Conservation (phyloP, 2,797 vertebrate species). For the Clarias fuscus region DNA sequence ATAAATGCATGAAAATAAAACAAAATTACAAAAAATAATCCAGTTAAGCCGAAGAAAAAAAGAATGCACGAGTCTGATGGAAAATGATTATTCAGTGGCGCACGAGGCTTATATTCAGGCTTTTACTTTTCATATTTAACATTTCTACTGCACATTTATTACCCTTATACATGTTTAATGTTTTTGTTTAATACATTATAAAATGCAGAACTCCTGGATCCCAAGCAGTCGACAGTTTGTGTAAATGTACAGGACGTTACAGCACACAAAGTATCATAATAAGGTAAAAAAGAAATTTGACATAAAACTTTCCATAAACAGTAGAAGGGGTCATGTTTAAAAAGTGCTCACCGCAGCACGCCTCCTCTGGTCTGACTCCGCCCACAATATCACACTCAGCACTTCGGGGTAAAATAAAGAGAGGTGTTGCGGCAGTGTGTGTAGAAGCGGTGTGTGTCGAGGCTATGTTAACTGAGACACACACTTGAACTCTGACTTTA, state of each 20-base stretch:
- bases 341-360: not conserved
- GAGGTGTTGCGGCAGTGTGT: no score
- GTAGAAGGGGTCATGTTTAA: not conserved
- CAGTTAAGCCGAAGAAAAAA: not conserved
- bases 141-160: no score
- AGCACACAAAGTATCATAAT: not conserved
- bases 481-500: conserved; percentile 37
- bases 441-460: no score
- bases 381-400: not conserved
- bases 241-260: not conserved
- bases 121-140: no score
- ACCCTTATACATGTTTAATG: no score
- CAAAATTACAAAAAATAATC: not conserved
- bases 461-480: not conserved
- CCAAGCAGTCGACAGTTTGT: no score
- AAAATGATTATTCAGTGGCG: not conserved
- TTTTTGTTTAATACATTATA: no score
- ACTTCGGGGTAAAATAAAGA: not conserved
- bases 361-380: not conserved
- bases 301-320: not conserved
- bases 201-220: no score
- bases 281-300: no score
- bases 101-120: not conserved
- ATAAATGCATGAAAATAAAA: no score
- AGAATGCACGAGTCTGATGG: not conserved